Evolutionary conservation across 2,888 invertebrate genomes (phyloP).

Genomic region (Euplexia lucipara): DNA sequence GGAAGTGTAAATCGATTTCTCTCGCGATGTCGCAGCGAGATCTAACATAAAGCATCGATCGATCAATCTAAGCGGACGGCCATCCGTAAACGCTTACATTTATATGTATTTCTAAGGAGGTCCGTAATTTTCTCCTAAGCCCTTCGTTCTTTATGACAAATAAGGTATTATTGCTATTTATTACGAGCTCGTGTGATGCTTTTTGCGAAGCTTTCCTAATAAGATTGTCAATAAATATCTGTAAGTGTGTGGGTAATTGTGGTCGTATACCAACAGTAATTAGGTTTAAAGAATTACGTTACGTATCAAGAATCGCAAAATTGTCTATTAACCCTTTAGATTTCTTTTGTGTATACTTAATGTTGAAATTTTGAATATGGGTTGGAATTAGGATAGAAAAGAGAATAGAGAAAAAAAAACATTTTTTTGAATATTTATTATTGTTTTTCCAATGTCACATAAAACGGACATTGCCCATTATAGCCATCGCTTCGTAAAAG

Average conservation of each 20-base stretch:
- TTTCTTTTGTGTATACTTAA: too few relatives aligned
- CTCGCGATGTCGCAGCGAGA: constrained; percentile 33
- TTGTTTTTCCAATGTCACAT: too few relatives aligned
- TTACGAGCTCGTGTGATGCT: not conserved
- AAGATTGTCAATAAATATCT: constrained; percentile 3
- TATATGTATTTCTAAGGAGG: constrained; percentile 34
- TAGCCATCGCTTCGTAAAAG: too few relatives aligned
- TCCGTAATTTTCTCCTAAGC: constrained; percentile 38
- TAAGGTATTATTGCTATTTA: constrained; percentile 42
- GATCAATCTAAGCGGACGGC: constrained; percentile 36
- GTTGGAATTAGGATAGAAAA: too few relatives aligned
- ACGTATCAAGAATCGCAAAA: too few relatives aligned
- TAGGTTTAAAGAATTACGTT: not conserved
- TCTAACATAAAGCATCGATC: constrained; percentile 39
- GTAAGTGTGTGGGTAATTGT: not conserved
- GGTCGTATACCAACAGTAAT: not conserved
- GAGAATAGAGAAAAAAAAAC: too few relatives aligned
- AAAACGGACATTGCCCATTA: too few relatives aligned
- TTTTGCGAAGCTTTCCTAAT: constrained; percentile 12
- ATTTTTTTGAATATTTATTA: too few relatives aligned
- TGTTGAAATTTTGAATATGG: too few relatives aligned
- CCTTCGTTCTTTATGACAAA: constrained; percentile 22
- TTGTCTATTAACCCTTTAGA: too few relatives aligned
- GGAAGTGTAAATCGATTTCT: constrained; percentile 57
- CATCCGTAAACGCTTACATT: constrained; percentile 41